Evolutionary conservation across 2,797 vertebrate species (phyloP).

Genomic region (Dendrocincla fuliginosa): DNA sequence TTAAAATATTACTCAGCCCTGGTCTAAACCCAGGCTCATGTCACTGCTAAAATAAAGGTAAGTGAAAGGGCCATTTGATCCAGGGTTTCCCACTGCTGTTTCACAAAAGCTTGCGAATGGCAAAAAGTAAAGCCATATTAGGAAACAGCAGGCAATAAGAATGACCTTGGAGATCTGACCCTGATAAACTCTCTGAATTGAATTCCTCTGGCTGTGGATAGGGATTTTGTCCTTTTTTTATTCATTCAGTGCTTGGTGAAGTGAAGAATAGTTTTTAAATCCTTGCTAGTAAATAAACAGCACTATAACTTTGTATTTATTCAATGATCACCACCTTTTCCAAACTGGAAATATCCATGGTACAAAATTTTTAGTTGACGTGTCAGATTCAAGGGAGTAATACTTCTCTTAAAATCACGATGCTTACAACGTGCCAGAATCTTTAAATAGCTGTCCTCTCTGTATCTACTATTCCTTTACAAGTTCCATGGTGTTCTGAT

Average conservation of each 20-base stretch:
- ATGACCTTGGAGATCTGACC: background rate
- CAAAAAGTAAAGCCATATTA: background rate
- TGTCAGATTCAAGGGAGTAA: background rate
- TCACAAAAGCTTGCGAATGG: background rate
- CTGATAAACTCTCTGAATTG: background rate
- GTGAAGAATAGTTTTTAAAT: background rate
- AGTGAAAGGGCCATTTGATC: background rate
- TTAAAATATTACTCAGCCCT: background rate
- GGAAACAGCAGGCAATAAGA: background rate
- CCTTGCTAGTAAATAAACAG: background rate
- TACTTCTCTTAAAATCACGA: background rate
- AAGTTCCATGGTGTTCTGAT: background rate
- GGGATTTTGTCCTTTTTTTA: background rate
- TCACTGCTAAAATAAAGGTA: background rate
- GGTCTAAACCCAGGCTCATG: background rate
- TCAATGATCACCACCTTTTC: background rate
- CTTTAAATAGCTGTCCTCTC: background rate
- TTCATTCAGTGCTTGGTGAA: background rate
- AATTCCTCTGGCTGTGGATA: background rate
- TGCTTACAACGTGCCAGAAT: background rate
- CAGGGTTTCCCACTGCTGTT: background rate
- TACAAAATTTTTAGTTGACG: background rate
- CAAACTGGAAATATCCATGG: background rate
- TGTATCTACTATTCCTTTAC: background rate
- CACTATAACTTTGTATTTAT: background rate